phyloP scores from a whole-genome alignment of 2,888 invertebrate species.

The Parnassius mnemosyne region DNA sequence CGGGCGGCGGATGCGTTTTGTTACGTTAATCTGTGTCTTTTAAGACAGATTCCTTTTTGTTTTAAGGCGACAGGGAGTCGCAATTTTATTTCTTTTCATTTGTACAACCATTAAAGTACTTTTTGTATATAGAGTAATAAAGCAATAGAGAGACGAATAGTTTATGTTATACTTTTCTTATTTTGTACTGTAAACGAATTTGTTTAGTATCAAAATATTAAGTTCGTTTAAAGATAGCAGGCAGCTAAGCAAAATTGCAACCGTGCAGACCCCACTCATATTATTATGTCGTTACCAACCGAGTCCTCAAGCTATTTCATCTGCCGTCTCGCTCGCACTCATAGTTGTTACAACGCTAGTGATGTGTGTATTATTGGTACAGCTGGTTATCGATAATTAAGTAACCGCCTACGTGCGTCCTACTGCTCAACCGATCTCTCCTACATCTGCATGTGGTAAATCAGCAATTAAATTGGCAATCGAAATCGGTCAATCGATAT shows the following conservation, averaged over 20 bases:
- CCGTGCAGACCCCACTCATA: too few species aligned
- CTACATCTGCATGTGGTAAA: too few species aligned
- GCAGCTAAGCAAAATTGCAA: too few species aligned
- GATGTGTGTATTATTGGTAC: neutral
- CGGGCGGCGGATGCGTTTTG: constrained; percentile 48
- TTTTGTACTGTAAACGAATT: constrained; percentile 1
- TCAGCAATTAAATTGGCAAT: too few species aligned
- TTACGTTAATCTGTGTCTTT: constrained; percentile 64
- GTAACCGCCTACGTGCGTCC: neutral
- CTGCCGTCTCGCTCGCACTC: neutral
- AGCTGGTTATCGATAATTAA: neutral
- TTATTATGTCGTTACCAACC: too few species aligned
- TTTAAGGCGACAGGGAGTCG: constrained; percentile 30
- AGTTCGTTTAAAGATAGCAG: too few species aligned
- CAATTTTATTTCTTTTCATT: constrained; percentile 40
- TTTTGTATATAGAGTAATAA: constrained; percentile 14
- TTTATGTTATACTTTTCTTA: neutral
- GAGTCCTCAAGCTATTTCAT: too few species aligned
- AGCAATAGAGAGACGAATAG: constrained; percentile 15
- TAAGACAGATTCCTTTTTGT: constrained; percentile 56
- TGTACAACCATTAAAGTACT: constrained; percentile 1
- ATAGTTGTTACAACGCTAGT: neutral
- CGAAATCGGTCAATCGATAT: too few species aligned
- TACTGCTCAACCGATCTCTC: too few species aligned
- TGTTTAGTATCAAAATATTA: constrained; percentile 1